These are phyloP conservation scores for Pristionchus mayeri DNA, from an alignment of 2,888 invertebrate genomes.

Conservation along the genomic window DNA sequence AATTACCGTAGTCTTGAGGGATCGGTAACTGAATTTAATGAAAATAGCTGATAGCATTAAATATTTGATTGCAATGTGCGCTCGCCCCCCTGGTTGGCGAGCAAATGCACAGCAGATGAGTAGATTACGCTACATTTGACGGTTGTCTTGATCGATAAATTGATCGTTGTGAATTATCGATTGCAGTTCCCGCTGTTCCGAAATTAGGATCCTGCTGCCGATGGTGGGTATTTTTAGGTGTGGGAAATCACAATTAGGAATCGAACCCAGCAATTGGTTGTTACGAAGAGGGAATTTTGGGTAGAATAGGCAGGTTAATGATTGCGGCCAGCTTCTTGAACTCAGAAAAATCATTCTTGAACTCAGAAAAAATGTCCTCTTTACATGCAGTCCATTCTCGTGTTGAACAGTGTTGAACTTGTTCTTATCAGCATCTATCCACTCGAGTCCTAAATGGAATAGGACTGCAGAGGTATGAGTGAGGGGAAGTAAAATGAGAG, in stretches of 20 bases:
- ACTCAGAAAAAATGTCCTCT: too few relatives aligned
- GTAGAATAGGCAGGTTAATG: too few relatives aligned
- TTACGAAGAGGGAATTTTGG: too few relatives aligned
- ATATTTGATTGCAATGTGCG: neutral
- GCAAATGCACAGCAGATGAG: neutral
- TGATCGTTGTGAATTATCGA: neutral
- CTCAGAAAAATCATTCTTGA: too few relatives aligned
- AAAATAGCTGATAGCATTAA: neutral
- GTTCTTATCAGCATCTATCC: neutral
- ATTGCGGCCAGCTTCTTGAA: too few relatives aligned
- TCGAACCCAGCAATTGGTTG: too few relatives aligned
- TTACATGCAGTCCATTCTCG: too few relatives aligned
- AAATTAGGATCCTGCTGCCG: neutral
- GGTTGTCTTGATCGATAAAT: neutral
- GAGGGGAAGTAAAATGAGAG: neutral
- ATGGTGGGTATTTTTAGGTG: too few relatives aligned
- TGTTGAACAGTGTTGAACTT: too few relatives aligned
- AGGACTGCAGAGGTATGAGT: neutral
- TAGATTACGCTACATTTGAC: neutral
- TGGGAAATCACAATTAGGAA: too few relatives aligned
- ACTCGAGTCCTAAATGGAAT: neutral
- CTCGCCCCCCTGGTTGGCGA: neutral
- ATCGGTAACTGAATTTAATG: neutral
- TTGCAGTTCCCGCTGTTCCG: conserved; percentile 7
- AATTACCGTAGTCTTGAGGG: neutral